Percentiles rank a stretch among this genome's conserved stretches.
Conservation (phyloP, 1,140 invertebrate genomes). For the Tribolium madens region DNA sequence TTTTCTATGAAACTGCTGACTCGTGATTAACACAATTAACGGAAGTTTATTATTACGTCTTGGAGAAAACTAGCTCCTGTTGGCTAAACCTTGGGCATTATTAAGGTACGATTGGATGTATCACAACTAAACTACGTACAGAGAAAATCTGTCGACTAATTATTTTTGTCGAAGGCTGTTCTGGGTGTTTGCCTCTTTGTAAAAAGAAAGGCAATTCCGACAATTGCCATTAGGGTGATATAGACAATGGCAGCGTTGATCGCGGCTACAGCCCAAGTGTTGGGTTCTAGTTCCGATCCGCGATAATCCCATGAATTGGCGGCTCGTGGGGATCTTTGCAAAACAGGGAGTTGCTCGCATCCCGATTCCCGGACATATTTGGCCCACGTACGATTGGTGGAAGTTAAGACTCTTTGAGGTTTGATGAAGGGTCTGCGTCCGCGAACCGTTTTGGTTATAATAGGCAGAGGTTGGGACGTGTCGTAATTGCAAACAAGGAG, state of each 20-base stretch:
- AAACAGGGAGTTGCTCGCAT: conserved; percentile 66
- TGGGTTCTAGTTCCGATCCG: conserved; percentile 50
- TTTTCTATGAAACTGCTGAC: conserved; percentile 10
- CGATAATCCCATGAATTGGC: conserved; percentile 35
- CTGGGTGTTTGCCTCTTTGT: conserved; percentile 18
- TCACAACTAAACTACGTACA: conserved; percentile 31
- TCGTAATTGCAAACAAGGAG: conserved; percentile 76
- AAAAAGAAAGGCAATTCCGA: conserved; percentile 51
- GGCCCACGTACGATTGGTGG: conserved; percentile 76
- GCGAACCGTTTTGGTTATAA: conserved; percentile 64
- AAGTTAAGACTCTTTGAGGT: conserved; percentile 69
- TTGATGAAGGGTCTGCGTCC: conserved; percentile 71
- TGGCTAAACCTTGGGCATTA: not conserved
- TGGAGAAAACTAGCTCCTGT: not conserved
- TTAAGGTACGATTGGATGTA: conserved; percentile 3
- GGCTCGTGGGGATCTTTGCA: conserved; percentile 52
- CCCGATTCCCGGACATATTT: conserved; percentile 78
- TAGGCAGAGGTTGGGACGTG: conserved; percentile 56
- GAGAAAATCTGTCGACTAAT: conserved; percentile 21
- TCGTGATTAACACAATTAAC: conserved; percentile 39
- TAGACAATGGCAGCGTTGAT: conserved; percentile 54
- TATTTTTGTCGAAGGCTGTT: conserved; percentile 37
- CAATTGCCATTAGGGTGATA: conserved; percentile 52
- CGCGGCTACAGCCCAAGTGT: conserved; percentile 56
- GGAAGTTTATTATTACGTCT: conserved; percentile 26